Base-by-base conservation (phyloP, 2,888 invertebrate species). In the Limenitis camilla region DNA sequence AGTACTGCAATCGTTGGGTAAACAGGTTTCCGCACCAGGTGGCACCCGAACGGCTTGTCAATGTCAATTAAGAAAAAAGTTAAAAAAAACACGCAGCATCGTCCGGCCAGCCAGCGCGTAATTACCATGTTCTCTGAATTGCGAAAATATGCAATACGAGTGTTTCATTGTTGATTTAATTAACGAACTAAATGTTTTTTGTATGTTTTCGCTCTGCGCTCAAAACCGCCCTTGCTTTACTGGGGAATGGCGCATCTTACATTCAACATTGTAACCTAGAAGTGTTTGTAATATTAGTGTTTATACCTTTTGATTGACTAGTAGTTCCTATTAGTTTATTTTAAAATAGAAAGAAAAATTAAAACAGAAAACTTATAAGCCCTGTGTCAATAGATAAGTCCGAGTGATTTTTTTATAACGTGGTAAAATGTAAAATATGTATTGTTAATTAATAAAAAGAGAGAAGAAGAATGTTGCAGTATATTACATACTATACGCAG, bases 21-120 rank as follows among this genome's bases (percentile, higher is more conserved):
- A 61, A 62, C 63, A 38, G 55, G 63, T 63, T 61, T 52, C 35
- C 31, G 44, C 55, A 56, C 61, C 63, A 63, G 63, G 59, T 62
- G 63, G 61, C 49, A 52, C 55, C 43, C 51, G 58, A 55, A 55
- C 53, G 52, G 58, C 56, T 55, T 52, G 48, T 55, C 62, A 55
- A 55, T 56, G 61, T 57, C 54, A 50, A 55, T 62, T 56, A 51
- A 48, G 53, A 50, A 40, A 46, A 47, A 54, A 30, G 11, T 36
- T 29, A 29, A 56, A 54, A 54, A 54, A 42, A 44, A 31, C 48
- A 45, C 39, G 43, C 35, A 35, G 35, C 44, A 40, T 31, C 50
- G 44, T 32, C 41, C 42, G 36, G 46, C 49, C 49, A 45, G 52
- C 55, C 11, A 40, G 35, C 39, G 7, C 29, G 46, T 52, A 57